Evolutionary conservation across 2,888 invertebrate species (phyloP), one percentile per base, ranked within the genome.

Genomic region (Leptinotarsa haldemani): DNA sequence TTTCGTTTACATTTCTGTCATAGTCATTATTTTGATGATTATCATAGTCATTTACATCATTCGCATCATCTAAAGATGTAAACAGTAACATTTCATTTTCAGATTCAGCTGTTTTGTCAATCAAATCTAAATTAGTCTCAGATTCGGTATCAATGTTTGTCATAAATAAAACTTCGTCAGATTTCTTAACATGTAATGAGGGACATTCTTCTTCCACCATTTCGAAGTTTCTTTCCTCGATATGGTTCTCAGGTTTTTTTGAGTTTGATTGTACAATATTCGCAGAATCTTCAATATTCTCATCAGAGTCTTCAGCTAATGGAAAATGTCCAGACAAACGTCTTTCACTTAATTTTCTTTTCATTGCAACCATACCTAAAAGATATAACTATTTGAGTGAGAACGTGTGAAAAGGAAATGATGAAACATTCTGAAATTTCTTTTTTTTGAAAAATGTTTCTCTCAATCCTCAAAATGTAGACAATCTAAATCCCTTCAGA

Each of bases 281-380:
- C 12, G 3, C 18, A 52, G 52, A 52, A 13, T 52, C 18, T 52
- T 52, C 52, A 52, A 12, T 52, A 2, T 7, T 52, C 1, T 52
- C 52, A 18, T 52, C 52, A 52, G 52, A 52, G 7, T 52, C 52
- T 18, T 52, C 52, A 18, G 18, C 18, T 18, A 52, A 9, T 52
- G n/a, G 52, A 20, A 52, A n/a, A 52, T 52, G 52, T 2, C 52
- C 52, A 18, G 52, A 52, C 52, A 52, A 52, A 52, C 52, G 52
- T 12, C 18, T 52, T 18, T 52, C 52, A 18, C 52, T 52, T 18
- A 52, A 18, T 18, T 52, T 52, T 52, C 52, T n/a, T 52, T 52
- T 52, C 52, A 52, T 52, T 5, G 52, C 52, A 52, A 52, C 52
- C 52, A 52, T 52, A 12, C 52, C 52, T 52, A 18, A 52, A 52